Percentiles rank a stretch among this genome's conserved stretches.
Evolutionary conservation across 2,797 vertebrate genomes (phyloP).

Genomic region (Tragelaphus oryx): DNA sequence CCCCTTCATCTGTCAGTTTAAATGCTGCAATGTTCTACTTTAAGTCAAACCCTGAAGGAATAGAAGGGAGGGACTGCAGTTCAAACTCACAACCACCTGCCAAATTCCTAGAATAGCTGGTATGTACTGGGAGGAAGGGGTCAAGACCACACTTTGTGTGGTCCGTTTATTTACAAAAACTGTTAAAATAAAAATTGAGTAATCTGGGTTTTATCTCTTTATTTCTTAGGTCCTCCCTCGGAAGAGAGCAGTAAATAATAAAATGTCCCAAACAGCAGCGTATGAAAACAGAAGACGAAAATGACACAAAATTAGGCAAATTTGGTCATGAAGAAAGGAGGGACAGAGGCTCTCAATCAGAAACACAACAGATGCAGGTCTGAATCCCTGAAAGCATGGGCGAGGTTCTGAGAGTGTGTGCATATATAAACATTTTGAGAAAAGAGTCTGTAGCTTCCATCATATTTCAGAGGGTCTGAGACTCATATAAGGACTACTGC

Average conservation of each 20-base stretch:
- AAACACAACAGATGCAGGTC: background rate
- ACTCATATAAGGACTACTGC: background rate
- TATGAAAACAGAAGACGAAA: background rate
- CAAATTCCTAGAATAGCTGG: background rate
- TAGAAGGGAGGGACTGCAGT: background rate
- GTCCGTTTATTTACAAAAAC: slow-evolving; percentile 7
- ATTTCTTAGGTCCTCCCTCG: background rate
- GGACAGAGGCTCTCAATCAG: background rate
- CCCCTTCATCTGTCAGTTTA: background rate
- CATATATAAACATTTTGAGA: background rate
- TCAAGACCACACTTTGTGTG: background rate
- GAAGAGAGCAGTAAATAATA: background rate
- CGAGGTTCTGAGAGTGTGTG: background rate
- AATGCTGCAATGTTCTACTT: background rate
- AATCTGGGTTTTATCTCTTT: background rate
- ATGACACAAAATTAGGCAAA: slow-evolving; percentile 4
- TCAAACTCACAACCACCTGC: background rate
- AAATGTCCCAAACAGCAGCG: background rate
- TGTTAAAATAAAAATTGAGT: background rate
- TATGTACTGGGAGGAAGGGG: background rate
- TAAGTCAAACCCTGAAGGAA: background rate
- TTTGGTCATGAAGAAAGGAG: background rate
- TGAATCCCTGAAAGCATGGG: background rate
- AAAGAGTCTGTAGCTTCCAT: background rate
- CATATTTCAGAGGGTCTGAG: background rate